Conservation (phyloP, 2,797 vertebrate genomes). For the Graptemys geographica region DNA sequence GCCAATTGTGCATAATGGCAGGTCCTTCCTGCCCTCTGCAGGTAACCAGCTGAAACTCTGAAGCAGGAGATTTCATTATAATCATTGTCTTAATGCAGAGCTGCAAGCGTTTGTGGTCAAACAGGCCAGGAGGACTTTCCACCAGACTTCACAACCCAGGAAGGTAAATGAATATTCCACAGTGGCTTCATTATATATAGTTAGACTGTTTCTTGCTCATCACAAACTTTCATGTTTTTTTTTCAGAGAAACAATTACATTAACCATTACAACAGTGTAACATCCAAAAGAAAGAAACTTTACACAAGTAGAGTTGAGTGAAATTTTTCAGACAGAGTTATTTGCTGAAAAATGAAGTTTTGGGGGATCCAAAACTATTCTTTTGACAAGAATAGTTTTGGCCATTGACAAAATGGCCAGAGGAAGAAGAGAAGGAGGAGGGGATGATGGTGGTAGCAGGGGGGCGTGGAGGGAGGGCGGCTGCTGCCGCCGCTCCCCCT, state of each 20-base stretch:
- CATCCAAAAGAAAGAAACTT: neutral
- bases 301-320: neutral
- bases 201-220: neutral
- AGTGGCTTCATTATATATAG: neutral
- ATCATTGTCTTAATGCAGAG: neutral
- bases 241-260: neutral
- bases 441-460: neutral
- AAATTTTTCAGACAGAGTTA: neutral
- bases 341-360: neutral
- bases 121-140: neutral
- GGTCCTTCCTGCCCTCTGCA: neutral
- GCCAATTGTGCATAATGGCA: neutral
- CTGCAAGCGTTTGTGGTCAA: neutral
- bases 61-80: neutral
- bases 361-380: neutral
- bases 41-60: neutral
- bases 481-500: neutral
- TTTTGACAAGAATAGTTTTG: neutral
- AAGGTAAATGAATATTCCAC: neutral
- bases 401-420: neutral
- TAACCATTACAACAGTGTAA: neutral
- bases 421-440: neutral
- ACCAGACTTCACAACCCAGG: neutral
- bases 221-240: neutral
- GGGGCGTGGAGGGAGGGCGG: rapidly evolving